Evolutionary conservation across 2,797 vertebrate genomes (phyloP), one percentile per base, ranked within the genome.

Genomic region (Falco novaeseelandiae): DNA sequence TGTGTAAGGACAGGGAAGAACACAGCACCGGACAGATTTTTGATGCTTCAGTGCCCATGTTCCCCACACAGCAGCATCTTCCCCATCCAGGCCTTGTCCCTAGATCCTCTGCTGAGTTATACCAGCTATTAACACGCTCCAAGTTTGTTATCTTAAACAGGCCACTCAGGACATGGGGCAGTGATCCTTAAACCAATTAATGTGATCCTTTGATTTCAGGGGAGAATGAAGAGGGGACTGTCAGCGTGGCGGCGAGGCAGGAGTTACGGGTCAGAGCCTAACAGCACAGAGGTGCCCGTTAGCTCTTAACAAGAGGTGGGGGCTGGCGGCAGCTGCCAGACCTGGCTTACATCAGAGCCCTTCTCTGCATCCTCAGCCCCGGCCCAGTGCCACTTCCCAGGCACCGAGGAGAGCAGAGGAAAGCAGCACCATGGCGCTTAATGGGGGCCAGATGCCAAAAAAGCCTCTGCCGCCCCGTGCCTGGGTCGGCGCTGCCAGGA

Each of bases 141-240:
- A 51, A 81, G 94, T 97, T 96, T 52, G 89, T 96, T 97, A 98
- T 94, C 93, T 97, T 91, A 85, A 96, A 89, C 89, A 95, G 94
- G 92, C 91, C 77, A 30, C 77, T 94, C 91, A 96, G 94, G 89
- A 96, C 94, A 90, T 5, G 29, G 96, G 95, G 96, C 93, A 95
- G 94, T 29, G 58, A 97, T 94, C 95, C 95, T 95, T 94, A 94
- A 97, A 94, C 96, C 97, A 97, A 97, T 97, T 98, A 98, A 97
- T 49, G 78, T 10, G 61, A 95, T 73, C 55, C 94, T 97, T 87
- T 94, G 90, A 90, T 96, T 97, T 91, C 94, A 90, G 92, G 72
- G 58, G 51, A 91, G 94, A 84, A 92, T 23, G 91, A 83, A 94
- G 83, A 93, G 86, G 85, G 87, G 95, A 86, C 89, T 96, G 96